Conservation (phyloP, 2,888 invertebrate species). For the Therioaphis trifolii region DNA sequence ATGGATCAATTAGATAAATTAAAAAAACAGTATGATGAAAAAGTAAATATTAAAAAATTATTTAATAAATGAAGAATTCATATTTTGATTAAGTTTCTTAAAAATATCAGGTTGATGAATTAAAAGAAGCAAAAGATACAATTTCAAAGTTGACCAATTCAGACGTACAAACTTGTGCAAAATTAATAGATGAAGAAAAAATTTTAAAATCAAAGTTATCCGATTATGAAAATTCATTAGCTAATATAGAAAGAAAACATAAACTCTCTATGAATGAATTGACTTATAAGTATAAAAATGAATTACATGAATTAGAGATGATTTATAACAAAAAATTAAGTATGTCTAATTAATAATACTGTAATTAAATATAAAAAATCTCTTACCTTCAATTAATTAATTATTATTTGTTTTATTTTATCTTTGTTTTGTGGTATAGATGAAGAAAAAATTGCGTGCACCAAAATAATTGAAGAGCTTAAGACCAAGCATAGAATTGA, state of each 20-base stretch:
- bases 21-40: slow-evolving; percentile 41
- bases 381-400: too few relatives aligned
- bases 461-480: slow-evolving; percentile 56
- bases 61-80: background rate
- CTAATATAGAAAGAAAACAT: slow-evolving; percentile 52
- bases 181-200: slow-evolving; percentile 42
- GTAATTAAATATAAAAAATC: background rate
- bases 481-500: slow-evolving; percentile 45
- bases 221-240: slow-evolving; percentile 47
- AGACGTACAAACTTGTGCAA: slow-evolving; percentile 19
- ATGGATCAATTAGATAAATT: slow-evolving; percentile 42
- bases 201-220: slow-evolving; percentile 39
- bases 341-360: background rate
- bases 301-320: slow-evolving; percentile 51
- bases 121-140: slow-evolving; percentile 51
- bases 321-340: slow-evolving; percentile 50
- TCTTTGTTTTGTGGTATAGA: background rate
- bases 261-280: slow-evolving; percentile 54
- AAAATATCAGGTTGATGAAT: slow-evolving; percentile 34
- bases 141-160: slow-evolving; percentile 37
- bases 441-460: slow-evolving; percentile 48
- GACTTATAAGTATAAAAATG: slow-evolving; percentile 52
- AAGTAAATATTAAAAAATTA: slow-evolving; percentile 15
- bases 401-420: background rate
- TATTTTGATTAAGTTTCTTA: background rate